Conservation (phyloP, 2,113 vertebrate genomes). For the Cisticola juncidis region DNA sequence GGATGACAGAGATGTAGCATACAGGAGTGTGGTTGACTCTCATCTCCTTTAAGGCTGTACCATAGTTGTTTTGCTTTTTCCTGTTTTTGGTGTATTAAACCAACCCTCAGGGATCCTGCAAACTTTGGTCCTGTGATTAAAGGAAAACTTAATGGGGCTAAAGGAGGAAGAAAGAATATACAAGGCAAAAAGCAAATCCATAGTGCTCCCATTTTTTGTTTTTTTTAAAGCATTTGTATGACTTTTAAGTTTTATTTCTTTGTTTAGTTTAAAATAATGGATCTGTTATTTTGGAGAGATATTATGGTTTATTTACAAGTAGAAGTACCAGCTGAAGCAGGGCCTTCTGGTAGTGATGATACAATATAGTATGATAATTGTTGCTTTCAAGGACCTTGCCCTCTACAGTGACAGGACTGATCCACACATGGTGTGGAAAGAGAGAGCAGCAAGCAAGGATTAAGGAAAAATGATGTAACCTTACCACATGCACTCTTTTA, state of each 20-base stretch:
- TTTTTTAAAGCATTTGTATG: not conserved
- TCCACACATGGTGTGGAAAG: not conserved
- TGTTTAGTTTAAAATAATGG: not conserved
- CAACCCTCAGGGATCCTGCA: not conserved
- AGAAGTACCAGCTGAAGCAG: not conserved
- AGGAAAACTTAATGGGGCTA: not conserved
- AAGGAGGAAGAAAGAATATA: not conserved
- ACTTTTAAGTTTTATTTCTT: not conserved
- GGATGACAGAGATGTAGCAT: not conserved
- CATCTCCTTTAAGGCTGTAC: not conserved
- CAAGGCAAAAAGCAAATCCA: not conserved
- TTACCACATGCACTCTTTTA: not conserved
- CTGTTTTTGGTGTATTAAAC: not conserved
- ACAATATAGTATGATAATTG: not conserved
- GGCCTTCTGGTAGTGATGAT: not conserved
- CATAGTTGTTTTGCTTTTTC: not conserved
- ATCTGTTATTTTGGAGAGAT: not conserved
- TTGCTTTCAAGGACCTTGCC: not conserved
- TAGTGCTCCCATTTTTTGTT: not conserved
- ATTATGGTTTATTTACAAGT: not conserved
- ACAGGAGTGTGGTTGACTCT: not conserved
- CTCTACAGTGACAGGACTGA: not conserved
- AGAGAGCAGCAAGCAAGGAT: not conserved
- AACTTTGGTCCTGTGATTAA: not conserved
- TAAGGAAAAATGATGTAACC: not conserved